Base-by-base conservation (phyloP, 2,797 vertebrate genomes). In the Sebastes kiyomatsui region DNA sequence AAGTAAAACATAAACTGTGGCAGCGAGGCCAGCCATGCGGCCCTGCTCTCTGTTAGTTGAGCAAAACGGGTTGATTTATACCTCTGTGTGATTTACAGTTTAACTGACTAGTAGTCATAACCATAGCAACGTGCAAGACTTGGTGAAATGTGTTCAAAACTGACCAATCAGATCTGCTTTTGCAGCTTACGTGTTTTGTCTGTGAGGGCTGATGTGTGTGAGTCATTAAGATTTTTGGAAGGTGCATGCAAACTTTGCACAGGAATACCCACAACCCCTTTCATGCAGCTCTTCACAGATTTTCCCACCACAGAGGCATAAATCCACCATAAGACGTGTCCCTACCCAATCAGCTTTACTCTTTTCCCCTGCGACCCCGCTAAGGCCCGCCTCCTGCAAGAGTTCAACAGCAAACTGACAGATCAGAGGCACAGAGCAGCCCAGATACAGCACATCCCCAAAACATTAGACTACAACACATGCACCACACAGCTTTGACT, bases 301-400 rank as follows among this genome's bases (percentile, higher is more conserved):
- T 59, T 75, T 27, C 79, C 85, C 90, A 92, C 88, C 93, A 90
- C 93, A 95, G 93, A 93, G 94, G 93, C 92, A 93, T 94, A 93
- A 94, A 93, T 93, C 90, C 90, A 91, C 90, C 93, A 79, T 93
- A 92, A 94, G 94, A 95, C 79, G 94, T 90, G 91, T 95, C 93
- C 94, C 94, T 96, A 96, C 95, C 95, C 95, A 94, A 93, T 95
- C 95, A 92, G 94, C 94, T 95, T 94, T 95, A 95, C 86, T 93
- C 91, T 94, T 95, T 94, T 93, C 93, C 93, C 93, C 94, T 87
- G 91, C 89, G 91, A 91, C 94, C 95, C 93, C 94, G 93, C 94
- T 95, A 95, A 93, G 93, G 95, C 94, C 94, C 92, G 94, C 94
- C 93, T 95, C 94, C 94, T 96, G 94, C 88, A 95, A 95, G 93